A percentile compares a stretch with the other conserved stretches of the same genome.
Conservation (phyloP, 2,797 vertebrate species). For the Neomorphus geoffroyi region DNA sequence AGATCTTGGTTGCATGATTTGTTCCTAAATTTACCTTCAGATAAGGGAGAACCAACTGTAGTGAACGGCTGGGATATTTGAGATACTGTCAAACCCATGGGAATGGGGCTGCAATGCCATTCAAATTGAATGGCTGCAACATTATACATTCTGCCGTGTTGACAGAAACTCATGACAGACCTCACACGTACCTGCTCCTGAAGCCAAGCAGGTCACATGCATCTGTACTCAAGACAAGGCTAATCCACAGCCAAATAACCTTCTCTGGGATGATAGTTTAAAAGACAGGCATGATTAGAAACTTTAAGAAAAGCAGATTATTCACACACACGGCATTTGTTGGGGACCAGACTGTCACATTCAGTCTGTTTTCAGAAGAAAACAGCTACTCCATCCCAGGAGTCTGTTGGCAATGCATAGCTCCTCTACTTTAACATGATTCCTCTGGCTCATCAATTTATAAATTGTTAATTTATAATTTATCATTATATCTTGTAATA, state of each 20-base stretch:
- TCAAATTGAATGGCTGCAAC: neutral
- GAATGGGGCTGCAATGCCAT: neutral
- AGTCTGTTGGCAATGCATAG: neutral
- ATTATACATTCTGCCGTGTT: accelerated
- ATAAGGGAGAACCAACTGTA: neutral
- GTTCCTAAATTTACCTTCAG: neutral
- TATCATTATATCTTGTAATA: too few species aligned
- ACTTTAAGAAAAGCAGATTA: neutral
- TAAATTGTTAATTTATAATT: too few species aligned
- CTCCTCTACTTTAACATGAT: neutral
- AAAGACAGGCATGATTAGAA: neutral
- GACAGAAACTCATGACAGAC: neutral
- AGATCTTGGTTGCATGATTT: neutral
- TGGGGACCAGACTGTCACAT: neutral
- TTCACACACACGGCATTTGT: neutral
- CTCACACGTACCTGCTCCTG: neutral
- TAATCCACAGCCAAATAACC: neutral
- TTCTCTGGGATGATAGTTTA: neutral
- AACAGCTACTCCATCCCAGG: neutral
- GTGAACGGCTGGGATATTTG: neutral
- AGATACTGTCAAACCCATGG: accelerated
- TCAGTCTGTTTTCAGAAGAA: neutral
- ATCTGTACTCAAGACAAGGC: neutral
- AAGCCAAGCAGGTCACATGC: neutral
- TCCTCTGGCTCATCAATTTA: neutral